These are phyloP conservation scores for Blastobasis lacticolella DNA, from an alignment of 2,888 invertebrate genomes.

Conservation along the genomic window DNA sequence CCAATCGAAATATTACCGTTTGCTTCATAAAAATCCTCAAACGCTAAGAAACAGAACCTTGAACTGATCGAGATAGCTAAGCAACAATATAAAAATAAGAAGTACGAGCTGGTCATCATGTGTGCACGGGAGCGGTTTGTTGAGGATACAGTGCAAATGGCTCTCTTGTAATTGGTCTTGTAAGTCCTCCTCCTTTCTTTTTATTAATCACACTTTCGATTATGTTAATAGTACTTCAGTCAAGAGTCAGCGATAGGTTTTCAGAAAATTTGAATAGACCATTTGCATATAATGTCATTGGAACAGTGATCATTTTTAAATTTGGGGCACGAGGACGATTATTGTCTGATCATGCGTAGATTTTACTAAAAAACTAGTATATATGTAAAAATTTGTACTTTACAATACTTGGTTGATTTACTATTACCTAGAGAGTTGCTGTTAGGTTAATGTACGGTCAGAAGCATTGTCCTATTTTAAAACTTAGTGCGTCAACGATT, in stretches of 20 bases:
- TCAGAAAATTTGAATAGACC: not conserved
- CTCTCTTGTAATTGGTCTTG: slow-evolving; percentile 1
- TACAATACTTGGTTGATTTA: slow-evolving; percentile 1
- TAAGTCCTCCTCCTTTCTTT: not conserved
- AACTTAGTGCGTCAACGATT: not conserved
- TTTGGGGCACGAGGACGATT: no score
- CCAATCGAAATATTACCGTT: not conserved
- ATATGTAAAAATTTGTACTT: slow-evolving; percentile 1
- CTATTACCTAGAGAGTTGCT: slow-evolving; percentile 1
- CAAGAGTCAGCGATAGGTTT: not conserved
- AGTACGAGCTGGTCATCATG: slow-evolving; percentile 1
- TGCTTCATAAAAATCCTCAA: not conserved
- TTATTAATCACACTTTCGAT: not conserved
- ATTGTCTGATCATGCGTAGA: no score
- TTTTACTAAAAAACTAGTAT: no score
- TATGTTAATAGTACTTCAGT: not conserved
- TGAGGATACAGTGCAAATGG: slow-evolving; percentile 1
- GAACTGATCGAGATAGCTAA: not conserved
- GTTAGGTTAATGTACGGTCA: not conserved
- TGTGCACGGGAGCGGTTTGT: slow-evolving; percentile 1
- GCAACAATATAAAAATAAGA: not conserved
- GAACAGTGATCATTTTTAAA: not conserved
- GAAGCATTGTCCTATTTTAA: not conserved
- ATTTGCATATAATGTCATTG: not conserved
- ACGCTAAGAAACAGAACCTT: not conserved